phyloP scores from a whole-genome alignment of 2,797 vertebrate species.

The Dromococcyx pavoninus region DNA sequence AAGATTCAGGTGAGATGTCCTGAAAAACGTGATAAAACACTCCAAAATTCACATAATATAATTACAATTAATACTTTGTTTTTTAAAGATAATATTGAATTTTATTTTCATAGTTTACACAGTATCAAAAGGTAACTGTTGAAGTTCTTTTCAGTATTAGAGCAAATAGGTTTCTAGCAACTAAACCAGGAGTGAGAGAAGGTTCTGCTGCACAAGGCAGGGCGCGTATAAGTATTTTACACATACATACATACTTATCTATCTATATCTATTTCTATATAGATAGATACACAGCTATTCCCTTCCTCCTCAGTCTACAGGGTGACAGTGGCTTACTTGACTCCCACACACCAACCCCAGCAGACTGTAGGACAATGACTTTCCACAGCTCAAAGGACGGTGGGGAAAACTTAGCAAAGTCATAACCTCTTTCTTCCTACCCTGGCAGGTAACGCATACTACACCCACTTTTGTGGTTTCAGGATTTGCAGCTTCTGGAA shows the following conservation, averaged over 20 bases:
- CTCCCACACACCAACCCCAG: background rate
- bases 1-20: constrained; percentile 94
- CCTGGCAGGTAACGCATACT: constrained; percentile 53
- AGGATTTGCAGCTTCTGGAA: constrained; percentile 67
- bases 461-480: constrained; percentile 44
- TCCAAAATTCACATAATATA: background rate
- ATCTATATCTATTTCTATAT: constrained; percentile 45
- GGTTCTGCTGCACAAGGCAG: background rate
- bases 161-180: constrained; percentile 8
- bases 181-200: background rate
- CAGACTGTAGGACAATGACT: constrained; percentile 11
- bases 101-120: background rate
- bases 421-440: constrained; percentile 68
- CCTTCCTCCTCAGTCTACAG: constrained; percentile 57
- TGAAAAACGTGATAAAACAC: background rate
- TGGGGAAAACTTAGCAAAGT: constrained; percentile 39
- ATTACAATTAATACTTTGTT: background rate
- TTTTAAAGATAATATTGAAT: background rate
- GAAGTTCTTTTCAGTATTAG: background rate
- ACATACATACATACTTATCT: constrained; percentile 71
- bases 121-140: background rate
- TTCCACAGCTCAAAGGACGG: constrained; percentile 16
- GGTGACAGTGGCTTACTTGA: constrained; percentile 6
- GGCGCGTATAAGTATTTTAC: background rate
- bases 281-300: constrained; percentile 53